phyloP scores from a whole-genome alignment of 2,113 vertebrate genomes.

The Ochotona princeps region DNA sequence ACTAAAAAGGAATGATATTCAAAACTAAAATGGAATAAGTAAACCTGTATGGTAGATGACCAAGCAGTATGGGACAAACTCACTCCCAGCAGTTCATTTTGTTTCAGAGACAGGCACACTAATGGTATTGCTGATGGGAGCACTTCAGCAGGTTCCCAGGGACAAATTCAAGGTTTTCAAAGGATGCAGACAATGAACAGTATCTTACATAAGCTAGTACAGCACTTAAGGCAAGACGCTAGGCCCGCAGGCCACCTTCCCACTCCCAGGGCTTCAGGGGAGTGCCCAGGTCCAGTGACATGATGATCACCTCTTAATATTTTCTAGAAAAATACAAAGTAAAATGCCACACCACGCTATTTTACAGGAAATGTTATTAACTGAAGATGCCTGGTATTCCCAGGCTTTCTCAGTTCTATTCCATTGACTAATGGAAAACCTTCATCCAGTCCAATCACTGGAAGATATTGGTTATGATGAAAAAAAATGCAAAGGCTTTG shows the following conservation, averaged over 20 bases:
- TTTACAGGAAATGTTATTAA: conserved; percentile 16
- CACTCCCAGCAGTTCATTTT: not conserved
- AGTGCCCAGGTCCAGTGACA: not conserved
- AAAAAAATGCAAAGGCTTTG: conserved; percentile 1
- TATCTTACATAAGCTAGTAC: conserved; percentile 1
- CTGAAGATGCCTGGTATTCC: not conserved
- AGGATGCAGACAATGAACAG: not conserved
- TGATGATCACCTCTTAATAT: conserved; percentile 43
- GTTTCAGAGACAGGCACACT: not conserved
- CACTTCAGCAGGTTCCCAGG: not conserved
- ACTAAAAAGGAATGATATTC: no score
- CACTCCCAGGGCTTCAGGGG: not conserved
- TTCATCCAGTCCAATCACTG: not conserved
- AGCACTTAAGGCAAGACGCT: not conserved
- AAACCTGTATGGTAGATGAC: not conserved
- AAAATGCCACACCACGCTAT: conserved; percentile 11
- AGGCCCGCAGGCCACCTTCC: not conserved
- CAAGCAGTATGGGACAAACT: rapidly evolving
- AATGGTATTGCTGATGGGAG: not conserved
- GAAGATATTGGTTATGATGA: not conserved
- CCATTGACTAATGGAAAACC: conserved; percentile 17
- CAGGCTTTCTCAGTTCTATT: not conserved
- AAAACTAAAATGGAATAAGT: not conserved
- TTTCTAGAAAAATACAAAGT: conserved; percentile 50
- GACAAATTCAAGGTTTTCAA: conserved; percentile 32